Conservation (phyloP, 2,113 vertebrate genomes). For the Noctilio leporinus region DNA sequence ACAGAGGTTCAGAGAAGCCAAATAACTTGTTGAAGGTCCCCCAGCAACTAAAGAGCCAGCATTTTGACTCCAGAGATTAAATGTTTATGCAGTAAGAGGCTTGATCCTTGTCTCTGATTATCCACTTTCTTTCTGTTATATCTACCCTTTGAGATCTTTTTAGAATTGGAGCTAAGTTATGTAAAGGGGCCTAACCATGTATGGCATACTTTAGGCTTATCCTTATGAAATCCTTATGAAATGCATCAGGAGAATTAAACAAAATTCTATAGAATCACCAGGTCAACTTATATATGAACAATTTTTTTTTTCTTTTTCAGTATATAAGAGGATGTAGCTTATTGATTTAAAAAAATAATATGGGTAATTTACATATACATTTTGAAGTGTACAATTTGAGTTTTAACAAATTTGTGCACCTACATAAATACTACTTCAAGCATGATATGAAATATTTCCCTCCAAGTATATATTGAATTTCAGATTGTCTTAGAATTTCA, state of each 20-base stretch:
- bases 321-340: not conserved
- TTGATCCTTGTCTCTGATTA: not conserved
- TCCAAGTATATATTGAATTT: not conserved
- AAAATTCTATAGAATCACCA: not conserved
- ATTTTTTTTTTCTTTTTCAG: not conserved
- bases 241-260: not conserved
- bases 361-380: not conserved
- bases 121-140: not conserved
- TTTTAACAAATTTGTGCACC: not conserved
- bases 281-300: not conserved
- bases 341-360: not conserved
- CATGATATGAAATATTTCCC: not conserved
- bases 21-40: not conserved
- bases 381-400: not conserved
- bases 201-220: not conserved
- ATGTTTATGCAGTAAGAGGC: not conserved
- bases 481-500: not conserved
- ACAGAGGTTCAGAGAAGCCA: not conserved
- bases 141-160: not conserved
- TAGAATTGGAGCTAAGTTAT: not conserved
- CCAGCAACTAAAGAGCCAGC: not conserved
- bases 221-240: not conserved
- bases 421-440: not conserved
- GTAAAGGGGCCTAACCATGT: not conserved
- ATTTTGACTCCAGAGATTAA: not conserved